phyloP scores from a whole-genome alignment of 2,888 invertebrate genomes.

The Leptopilina syphax region DNA sequence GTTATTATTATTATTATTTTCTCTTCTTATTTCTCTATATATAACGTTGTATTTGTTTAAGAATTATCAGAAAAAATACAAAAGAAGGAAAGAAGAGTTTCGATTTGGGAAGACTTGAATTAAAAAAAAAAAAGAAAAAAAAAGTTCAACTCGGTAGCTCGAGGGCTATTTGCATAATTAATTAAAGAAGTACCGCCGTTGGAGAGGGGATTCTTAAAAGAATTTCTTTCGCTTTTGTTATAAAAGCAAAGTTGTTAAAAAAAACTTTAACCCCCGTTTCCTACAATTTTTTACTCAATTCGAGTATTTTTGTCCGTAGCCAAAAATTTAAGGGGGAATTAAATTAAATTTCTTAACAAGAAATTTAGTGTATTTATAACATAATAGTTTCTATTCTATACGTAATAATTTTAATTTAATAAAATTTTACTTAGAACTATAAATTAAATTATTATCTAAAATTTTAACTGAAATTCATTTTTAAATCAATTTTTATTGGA shows the following conservation, averaged over 20 bases:
- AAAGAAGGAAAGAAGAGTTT: constrained; percentile 40
- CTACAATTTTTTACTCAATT: background rate
- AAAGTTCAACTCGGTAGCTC: constrained; percentile 72
- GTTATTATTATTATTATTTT: too few species aligned
- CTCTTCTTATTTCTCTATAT: constrained; percentile 8
- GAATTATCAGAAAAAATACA: constrained; percentile 2
- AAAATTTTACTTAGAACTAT: too few species aligned
- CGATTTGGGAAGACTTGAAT: constrained; percentile 21
- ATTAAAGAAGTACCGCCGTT: constrained; percentile 69
- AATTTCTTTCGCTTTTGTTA: constrained; percentile 63
- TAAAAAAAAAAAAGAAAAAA: constrained; percentile 46
- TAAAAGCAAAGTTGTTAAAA: constrained; percentile 40
- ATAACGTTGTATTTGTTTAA: constrained; percentile 25
- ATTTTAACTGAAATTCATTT: too few species aligned
- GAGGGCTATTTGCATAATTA: constrained; percentile 74
- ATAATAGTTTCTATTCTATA: too few species aligned
- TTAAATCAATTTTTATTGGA: too few species aligned
- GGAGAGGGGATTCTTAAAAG: constrained; percentile 67
- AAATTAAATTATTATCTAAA: too few species aligned
- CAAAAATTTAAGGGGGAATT: background rate
- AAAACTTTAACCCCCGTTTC: constrained; percentile 32
- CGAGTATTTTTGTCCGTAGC: background rate
- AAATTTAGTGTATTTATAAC: too few species aligned
- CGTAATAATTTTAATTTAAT: too few species aligned
- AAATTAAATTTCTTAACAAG: too few species aligned